These are phyloP conservation scores for Pantherophis alleghaniensis DNA, from an alignment of 2,797 vertebrate genomes.

Conservation along the genomic window DNA sequence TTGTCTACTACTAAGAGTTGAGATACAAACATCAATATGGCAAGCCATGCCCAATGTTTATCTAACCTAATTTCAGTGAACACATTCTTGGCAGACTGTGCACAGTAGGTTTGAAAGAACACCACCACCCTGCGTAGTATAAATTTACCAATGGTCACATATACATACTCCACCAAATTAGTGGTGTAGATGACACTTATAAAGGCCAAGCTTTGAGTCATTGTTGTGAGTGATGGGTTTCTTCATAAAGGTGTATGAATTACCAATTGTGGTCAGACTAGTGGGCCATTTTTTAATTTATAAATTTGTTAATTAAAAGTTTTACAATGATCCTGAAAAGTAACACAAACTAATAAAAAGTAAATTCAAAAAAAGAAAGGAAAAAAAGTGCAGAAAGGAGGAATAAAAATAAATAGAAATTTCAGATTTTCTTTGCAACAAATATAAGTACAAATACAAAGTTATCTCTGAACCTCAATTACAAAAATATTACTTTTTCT, in stretches of 20 bases:
- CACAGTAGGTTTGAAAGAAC: background rate
- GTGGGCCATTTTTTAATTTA: background rate
- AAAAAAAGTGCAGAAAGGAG: background rate
- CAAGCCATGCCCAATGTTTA: background rate
- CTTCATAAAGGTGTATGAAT: background rate
- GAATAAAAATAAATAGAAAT: background rate
- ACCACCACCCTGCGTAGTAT: background rate
- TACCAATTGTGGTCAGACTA: no score
- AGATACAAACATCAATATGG: background rate
- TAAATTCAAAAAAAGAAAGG: background rate
- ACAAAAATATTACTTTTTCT: no score
- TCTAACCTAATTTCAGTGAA: constrained; percentile 10
- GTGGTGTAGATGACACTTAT: background rate
- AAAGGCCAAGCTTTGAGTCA: background rate
- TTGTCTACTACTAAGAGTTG: background rate
- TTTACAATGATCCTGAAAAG: no score
- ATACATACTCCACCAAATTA: background rate
- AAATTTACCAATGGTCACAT: background rate
- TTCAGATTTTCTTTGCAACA: no score
- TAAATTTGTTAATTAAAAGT: background rate
- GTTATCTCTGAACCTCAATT: no score
- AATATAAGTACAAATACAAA: no score
- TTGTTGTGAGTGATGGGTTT: background rate
- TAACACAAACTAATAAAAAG: background rate
- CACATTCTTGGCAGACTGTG: background rate